A percentile compares a stretch with the other conserved stretches of the same genome.
These are phyloP conservation scores for Sebastes variabilis DNA, from an alignment of 2,797 vertebrate genomes.

Conservation along the genomic window DNA sequence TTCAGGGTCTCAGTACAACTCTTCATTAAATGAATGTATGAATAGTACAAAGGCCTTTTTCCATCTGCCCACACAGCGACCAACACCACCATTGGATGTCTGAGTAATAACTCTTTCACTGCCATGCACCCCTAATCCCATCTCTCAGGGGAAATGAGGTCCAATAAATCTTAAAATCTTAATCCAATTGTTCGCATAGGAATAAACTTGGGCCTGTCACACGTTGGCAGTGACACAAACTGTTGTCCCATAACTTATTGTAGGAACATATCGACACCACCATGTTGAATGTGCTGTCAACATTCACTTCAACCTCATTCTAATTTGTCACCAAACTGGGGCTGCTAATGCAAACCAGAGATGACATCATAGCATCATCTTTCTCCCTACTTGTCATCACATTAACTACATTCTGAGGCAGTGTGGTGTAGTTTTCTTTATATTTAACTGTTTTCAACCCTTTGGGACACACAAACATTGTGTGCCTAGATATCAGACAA, in stretches of 20 bases:
- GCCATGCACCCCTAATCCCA: neutral
- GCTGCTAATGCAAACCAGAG: constrained; percentile 6
- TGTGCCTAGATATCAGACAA: no score
- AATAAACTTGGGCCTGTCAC: constrained; percentile 12
- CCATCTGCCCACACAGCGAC: neutral
- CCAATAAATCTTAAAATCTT: constrained; percentile 13
- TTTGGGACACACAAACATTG: neutral
- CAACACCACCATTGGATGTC: constrained; percentile 8
- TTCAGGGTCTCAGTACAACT: neutral
- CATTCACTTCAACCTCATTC: constrained; percentile 1
- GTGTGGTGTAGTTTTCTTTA: neutral
- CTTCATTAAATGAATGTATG: constrained; percentile 2
- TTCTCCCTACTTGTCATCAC: neutral
- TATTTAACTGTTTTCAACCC: neutral
- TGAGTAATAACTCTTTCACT: constrained; percentile 28
- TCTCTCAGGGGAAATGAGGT: constrained; percentile 2
- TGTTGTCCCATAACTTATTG: constrained; percentile 4
- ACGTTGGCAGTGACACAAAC: neutral
- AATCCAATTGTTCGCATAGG: neutral
- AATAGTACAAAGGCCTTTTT: constrained; percentile 10
- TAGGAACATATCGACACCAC: neutral
- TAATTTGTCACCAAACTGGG: constrained; percentile 4
- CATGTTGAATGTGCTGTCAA: constrained; percentile 11
- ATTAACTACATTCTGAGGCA: neutral
- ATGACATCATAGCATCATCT: constrained; percentile 10